Conservation (phyloP, 2,113 vertebrate species). For the Onychorhynchus coronatus region DNA sequence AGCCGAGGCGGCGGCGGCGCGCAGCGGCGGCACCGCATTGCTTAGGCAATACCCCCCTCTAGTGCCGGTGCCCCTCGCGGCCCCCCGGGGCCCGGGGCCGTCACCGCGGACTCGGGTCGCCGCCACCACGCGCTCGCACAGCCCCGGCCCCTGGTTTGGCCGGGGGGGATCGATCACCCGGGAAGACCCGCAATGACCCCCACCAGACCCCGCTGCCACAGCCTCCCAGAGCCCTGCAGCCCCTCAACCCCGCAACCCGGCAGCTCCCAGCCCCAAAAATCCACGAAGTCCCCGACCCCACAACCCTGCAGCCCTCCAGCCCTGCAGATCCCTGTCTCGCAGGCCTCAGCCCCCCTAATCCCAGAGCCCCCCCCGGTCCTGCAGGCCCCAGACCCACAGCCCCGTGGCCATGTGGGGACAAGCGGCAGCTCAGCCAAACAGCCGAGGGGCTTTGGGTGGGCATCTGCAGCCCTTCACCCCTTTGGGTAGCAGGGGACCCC, state of each 20-base stretch:
- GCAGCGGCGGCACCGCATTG: not conserved
- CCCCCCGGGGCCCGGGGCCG: not conserved
- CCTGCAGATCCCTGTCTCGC: too few relatives aligned
- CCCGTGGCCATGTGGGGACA: rapidly evolving
- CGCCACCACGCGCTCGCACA: not conserved
- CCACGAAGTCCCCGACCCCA: not conserved
- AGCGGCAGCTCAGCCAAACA: not conserved
- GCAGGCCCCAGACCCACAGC: too few relatives aligned
- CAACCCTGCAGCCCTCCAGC: too few relatives aligned
- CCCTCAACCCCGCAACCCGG: not conserved
- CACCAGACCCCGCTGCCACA: too few relatives aligned
- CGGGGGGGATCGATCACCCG: rapidly evolving
- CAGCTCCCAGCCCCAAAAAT: not conserved
- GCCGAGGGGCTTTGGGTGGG: not conserved
- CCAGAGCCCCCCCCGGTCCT: not conserved
- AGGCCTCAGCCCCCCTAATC: not conserved
- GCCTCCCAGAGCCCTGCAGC: not conserved
- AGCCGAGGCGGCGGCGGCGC: not conserved
- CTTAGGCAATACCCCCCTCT: conserved; percentile 51
- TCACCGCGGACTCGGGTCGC: not conserved
- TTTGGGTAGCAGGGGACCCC: too few relatives aligned
- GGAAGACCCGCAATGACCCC: too few relatives aligned
- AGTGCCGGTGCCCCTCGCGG: conserved; percentile 7
- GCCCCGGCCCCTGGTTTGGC: rapidly evolving
- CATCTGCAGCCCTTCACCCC: not conserved